Conservation (phyloP, 2,797 vertebrate genomes). For the Phalanger gymnotis region DNA sequence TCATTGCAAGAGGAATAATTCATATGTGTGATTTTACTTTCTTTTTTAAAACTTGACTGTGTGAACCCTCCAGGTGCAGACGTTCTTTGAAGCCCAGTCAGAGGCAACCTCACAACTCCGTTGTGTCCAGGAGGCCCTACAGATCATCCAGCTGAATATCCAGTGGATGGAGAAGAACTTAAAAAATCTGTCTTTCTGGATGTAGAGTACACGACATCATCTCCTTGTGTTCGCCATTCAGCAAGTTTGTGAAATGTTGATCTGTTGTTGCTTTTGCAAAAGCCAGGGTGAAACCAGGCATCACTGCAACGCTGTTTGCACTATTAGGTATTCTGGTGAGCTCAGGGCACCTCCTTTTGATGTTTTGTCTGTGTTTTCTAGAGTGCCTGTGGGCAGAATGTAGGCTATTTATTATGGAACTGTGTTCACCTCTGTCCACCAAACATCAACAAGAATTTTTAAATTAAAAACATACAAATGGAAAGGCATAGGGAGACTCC, state of each 20-base stretch:
- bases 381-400: conserved; percentile 76
- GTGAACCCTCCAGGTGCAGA: conserved; percentile 86
- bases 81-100: conserved; percentile 92
- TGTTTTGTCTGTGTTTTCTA: conserved; percentile 81
- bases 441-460: conserved; percentile 77
- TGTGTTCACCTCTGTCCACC: conserved; percentile 77
- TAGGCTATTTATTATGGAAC: conserved; percentile 81
- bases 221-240: conserved; percentile 61
- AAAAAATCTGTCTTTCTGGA: conserved; percentile 80
- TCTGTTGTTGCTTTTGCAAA: conserved; percentile 81
- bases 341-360: conserved; percentile 91
- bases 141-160: conserved; percentile 93
- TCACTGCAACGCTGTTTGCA: conserved; percentile 88
- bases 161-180: conserved; percentile 93
- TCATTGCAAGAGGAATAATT: conserved; percentile 2
- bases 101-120: conserved; percentile 90
- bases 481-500: not conserved
- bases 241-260: conserved; percentile 74
- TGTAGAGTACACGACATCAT: conserved; percentile 76
- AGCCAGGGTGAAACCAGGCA: conserved; percentile 74
- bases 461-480: conserved; percentile 62
- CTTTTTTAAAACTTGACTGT: conserved; percentile 41
- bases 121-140: conserved; percentile 90
- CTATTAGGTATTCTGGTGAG: conserved; percentile 88
- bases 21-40: not conserved